A percentile compares a stretch with the other conserved stretches of the same genome.
Conservation (phyloP, 2,797 vertebrate genomes). For the Enteromius thamalakanensis region DNA sequence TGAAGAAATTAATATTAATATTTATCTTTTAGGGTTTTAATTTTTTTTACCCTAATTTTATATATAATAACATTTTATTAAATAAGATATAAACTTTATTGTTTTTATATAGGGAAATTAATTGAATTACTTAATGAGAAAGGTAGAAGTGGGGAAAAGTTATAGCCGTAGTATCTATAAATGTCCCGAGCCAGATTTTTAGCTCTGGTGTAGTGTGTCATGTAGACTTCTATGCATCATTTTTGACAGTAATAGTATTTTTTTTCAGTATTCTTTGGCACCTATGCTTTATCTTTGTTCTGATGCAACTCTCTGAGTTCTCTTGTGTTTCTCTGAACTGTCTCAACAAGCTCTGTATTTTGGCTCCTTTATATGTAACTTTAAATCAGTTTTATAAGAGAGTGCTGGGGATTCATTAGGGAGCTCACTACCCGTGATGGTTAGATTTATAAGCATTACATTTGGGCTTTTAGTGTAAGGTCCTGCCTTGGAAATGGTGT, state of each 20-base stretch:
- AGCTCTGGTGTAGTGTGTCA: not conserved
- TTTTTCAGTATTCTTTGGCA: not conserved
- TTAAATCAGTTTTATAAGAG: conserved; percentile 60
- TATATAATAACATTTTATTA: not conserved
- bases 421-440: conserved; percentile 16
- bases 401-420: conserved; percentile 49
- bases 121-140: not conserved
- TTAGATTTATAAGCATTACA: conserved; percentile 57
- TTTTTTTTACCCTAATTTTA: not conserved
- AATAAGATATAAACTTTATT: no score
- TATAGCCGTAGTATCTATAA: not conserved
- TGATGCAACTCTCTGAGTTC: conserved; percentile 10
- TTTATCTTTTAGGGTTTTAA: not conserved
- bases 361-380: conserved; percentile 19
- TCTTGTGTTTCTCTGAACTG: conserved; percentile 11
- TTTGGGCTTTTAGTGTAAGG: conserved; percentile 39
- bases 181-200: not conserved
- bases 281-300: conserved; percentile 3
- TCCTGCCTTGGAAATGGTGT: conserved; percentile 35
- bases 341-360: not conserved
- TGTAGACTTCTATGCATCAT: not conserved
- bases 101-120: not conserved
- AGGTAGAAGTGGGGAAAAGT: not conserved
- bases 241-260: not conserved
- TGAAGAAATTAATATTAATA: not conserved